Conservation (phyloP, 2,797 vertebrate genomes). For the Rhyacichthys aspro region DNA sequence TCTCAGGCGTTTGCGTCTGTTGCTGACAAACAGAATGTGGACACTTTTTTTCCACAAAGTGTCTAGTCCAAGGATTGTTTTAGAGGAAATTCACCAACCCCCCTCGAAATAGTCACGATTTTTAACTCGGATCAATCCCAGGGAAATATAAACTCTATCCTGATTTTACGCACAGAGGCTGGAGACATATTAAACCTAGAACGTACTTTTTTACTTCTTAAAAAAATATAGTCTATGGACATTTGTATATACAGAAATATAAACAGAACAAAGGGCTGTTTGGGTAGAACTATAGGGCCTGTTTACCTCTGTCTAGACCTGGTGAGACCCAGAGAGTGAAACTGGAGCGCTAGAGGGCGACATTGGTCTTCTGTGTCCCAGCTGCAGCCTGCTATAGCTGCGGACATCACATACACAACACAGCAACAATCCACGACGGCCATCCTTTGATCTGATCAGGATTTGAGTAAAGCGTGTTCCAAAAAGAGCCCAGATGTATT, state of each 20-base stretch:
- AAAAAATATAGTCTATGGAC: no score
- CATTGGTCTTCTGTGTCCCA: slow-evolving; percentile 63
- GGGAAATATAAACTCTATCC: background rate
- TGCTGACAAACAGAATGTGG: slow-evolving; percentile 85
- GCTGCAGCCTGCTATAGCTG: slow-evolving; percentile 10
- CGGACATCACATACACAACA: slow-evolving; percentile 17
- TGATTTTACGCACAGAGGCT: background rate
- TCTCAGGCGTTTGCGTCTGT: slow-evolving; percentile 91
- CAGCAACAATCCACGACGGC: background rate
- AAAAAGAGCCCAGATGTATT: background rate
- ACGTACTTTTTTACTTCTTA: no score
- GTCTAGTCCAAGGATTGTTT: slow-evolving; percentile 90
- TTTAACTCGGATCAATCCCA: slow-evolving; percentile 48
- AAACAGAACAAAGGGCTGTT: background rate
- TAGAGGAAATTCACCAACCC: slow-evolving; percentile 73
- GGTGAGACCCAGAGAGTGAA: background rate
- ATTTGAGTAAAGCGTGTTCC: background rate
- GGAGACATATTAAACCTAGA: no score
- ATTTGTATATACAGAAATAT: no score
- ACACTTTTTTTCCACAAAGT: slow-evolving; percentile 85
- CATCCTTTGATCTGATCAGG: background rate
- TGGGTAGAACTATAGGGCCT: background rate
- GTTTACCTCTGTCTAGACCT: background rate
- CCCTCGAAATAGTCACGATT: slow-evolving; percentile 78
- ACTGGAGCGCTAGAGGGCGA: slow-evolving; percentile 78